These are phyloP conservation scores for Danio albolineatus DNA, from an alignment of 2,797 vertebrate species.

Conservation along the genomic window DNA sequence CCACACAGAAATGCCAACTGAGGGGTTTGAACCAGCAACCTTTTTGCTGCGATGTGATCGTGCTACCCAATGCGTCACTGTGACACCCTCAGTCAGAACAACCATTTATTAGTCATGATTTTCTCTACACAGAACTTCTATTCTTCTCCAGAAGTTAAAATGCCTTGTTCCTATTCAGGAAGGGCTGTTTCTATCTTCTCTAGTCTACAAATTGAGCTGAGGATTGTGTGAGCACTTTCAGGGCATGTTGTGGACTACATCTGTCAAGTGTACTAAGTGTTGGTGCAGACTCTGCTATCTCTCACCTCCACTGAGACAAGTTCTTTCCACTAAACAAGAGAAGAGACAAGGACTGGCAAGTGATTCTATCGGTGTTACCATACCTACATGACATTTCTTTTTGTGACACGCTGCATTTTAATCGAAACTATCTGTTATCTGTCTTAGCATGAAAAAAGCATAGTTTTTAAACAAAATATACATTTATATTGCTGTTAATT, in stretches of 20 bases:
- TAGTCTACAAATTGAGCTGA: constrained; percentile 21
- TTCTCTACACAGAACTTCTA: neutral
- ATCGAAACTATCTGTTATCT: constrained; percentile 4
- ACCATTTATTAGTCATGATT: neutral
- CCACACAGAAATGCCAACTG: no score
- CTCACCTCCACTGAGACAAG: constrained; percentile 23
- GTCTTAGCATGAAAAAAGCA: neutral
- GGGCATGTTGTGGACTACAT: constrained; percentile 24
- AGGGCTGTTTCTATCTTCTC: constrained; percentile 24
- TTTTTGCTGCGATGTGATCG: no score
- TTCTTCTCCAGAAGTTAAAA: constrained; percentile 13
- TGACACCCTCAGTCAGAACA: no score
- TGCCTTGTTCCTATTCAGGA: constrained; percentile 46
- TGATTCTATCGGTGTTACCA: constrained; percentile 7
- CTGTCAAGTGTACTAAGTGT: constrained; percentile 47
- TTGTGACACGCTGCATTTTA: constrained; percentile 5
- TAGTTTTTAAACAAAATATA: no score
- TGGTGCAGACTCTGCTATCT: constrained; percentile 45
- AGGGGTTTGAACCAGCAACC: no score
- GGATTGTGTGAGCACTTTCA: constrained; percentile 14
- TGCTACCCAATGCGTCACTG: no score
- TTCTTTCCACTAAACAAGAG: constrained; percentile 26
- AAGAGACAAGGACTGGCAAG: neutral
- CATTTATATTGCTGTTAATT: no score
- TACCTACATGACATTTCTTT: constrained; percentile 36